Conservation (phyloP, 2,113 vertebrate genomes). For the Petrocephalus zakoni region DNA sequence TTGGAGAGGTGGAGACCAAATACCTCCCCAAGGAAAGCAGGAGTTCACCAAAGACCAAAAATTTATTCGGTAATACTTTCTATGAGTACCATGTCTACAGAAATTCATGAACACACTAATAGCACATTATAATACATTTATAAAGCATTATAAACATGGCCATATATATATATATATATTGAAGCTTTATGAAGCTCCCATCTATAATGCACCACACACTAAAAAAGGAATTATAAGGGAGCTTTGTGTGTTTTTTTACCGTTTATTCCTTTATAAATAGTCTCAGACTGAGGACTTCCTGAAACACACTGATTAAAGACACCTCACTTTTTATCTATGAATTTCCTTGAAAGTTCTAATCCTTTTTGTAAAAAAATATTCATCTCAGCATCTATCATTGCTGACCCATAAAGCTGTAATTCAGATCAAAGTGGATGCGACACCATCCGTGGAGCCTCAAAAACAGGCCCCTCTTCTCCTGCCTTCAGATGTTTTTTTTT, state of each 20-base stretch:
- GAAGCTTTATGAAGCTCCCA: no score
- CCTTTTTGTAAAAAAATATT: neutral
- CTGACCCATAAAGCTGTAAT: neutral
- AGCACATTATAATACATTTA: neutral
- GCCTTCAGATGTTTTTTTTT: constrained; percentile 9
- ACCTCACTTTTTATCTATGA: neutral
- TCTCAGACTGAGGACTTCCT: neutral
- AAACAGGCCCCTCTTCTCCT: neutral
- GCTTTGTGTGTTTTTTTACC: no score
- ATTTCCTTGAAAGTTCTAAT: constrained; percentile 1
- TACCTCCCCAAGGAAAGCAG: neutral
- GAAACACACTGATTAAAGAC: neutral
- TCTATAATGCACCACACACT: no score
- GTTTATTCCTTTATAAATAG: neutral
- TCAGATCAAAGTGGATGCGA: neutral
- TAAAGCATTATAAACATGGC: neutral
- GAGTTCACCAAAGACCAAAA: neutral
- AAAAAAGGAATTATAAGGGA: no score
- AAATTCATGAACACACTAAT: neutral
- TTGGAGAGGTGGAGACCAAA: neutral
- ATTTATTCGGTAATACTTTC: neutral
- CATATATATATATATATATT: no score
- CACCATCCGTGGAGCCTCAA: neutral
- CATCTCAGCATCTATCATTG: neutral
- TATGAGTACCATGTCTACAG: neutral